Evolutionary conservation across 2,888 invertebrate species (phyloP), one percentile per base, ranked within the genome.

Genomic region (Agapostemon virescens): DNA sequence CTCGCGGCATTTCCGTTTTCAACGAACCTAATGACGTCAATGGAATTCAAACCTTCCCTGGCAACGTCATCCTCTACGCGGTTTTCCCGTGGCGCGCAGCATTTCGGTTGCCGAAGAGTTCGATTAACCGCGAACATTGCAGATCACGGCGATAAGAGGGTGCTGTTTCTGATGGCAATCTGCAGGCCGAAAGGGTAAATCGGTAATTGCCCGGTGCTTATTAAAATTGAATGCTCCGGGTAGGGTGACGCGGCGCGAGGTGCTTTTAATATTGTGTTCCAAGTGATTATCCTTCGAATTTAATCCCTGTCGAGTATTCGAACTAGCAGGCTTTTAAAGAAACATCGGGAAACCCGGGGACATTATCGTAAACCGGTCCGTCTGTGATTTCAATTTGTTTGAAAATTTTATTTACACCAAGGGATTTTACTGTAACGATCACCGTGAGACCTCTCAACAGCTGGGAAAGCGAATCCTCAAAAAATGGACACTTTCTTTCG

Each of bases 1-100:
- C 84, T 85, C 81, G 79, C 85, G 85, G 58, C 33, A 89, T 89
- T 88, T 88, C 84, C 84, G 86, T 86, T 86, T 85, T 79, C 75
- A 79, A 82, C 78, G 85, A 80, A 79, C 76, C 74, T 23, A 75
- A 55, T 78, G 81, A 84, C 77, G 81, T 74, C 75, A 81, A 72
- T 30, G 36, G 58, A 58, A 58, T 30, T 20, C 20, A 9, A 58
- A 30, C 45, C 20, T 20, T 9, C 64, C 52, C 45, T 2, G 64
- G 73, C 20, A 23, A 67, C 30, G 74, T 66, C 74, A 68, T 49
- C 52, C 42, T 38, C 20, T 36, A 61, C 13, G 58, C 17, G 45
- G 66, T 75, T 68, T 66, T 11, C 40, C 5, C 42, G 20, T 30
- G 0, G 15, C 15, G 7, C 26, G 17, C 26, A 13, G 69, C 49